These are phyloP conservation scores for Epinephelus moara DNA, from an alignment of 2,113 vertebrate genomes.

Conservation along the genomic window DNA sequence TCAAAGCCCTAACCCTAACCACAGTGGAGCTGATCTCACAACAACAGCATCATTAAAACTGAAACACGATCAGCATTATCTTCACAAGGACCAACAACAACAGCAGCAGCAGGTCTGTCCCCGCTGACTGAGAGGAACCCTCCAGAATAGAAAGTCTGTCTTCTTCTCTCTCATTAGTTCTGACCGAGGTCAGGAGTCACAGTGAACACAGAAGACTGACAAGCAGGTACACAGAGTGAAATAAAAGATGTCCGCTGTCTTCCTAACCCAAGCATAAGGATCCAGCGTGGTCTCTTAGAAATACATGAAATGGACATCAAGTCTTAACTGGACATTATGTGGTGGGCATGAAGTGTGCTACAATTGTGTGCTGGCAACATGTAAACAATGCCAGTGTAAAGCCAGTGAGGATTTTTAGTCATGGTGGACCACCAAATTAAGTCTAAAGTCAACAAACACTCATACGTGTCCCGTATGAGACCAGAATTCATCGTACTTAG, in stretches of 20 bases:
- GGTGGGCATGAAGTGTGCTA: too few relatives aligned
- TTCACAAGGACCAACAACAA: conserved; percentile 21
- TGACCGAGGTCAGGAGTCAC: conserved; percentile 19
- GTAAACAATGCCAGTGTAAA: too few relatives aligned
- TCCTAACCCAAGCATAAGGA: not conserved
- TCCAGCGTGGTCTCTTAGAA: too few relatives aligned
- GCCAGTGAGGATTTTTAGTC: too few relatives aligned
- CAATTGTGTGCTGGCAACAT: too few relatives aligned
- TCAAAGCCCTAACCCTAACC: conserved; percentile 16
- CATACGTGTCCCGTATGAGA: too few relatives aligned
- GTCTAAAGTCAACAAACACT: too few relatives aligned
- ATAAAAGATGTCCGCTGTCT: not conserved
- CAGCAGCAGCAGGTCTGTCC: conserved; percentile 18
- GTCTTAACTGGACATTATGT: too few relatives aligned
- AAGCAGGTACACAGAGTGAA: not conserved
- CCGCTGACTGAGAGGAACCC: conserved; percentile 37
- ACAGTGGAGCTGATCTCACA: conserved; percentile 22
- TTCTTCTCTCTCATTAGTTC: conserved; percentile 16
- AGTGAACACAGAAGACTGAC: not conserved
- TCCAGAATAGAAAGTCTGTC: conserved; percentile 32
- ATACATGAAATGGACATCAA: too few relatives aligned
- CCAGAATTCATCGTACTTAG: too few relatives aligned
- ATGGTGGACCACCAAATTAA: too few relatives aligned
- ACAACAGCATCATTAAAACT: conserved; percentile 43
- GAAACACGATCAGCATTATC: conserved; percentile 32